Evolutionary conservation across 2,888 invertebrate genomes (phyloP).

Genomic region (Girardia tigrina): DNA sequence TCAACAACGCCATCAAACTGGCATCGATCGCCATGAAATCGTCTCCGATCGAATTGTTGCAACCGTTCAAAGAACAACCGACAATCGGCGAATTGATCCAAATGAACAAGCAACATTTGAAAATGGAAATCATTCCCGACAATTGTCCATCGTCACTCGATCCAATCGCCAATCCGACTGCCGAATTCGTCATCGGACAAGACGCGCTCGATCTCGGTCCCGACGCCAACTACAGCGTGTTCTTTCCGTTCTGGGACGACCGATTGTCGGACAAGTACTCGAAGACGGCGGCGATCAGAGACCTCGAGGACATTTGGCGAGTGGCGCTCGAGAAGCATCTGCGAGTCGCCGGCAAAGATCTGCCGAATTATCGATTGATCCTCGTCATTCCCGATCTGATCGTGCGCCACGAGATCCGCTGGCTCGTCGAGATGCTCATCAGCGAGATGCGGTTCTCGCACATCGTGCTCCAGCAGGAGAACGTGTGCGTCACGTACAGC

Average conservation of each 20-base stretch:
- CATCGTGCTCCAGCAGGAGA: conserved; percentile 72
- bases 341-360: conserved; percentile 56
- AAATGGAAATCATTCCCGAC: conserved; percentile 48
- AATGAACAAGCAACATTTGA: neutral
- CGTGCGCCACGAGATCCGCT: conserved; percentile 68
- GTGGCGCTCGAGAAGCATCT: conserved; percentile 64
- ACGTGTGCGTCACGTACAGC: conserved; percentile 71
- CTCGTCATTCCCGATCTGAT: conserved; percentile 77
- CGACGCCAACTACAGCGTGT: conserved; percentile 63
- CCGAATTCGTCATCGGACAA: conserved; percentile 61
- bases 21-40: conserved; percentile 20
- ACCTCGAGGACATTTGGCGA: conserved; percentile 75
- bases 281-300: conserved; percentile 66
- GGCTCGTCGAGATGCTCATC: conserved; percentile 66
- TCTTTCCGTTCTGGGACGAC: conserved; percentile 75
- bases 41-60: neutral
- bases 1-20: neutral
- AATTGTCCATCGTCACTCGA: conserved; percentile 46
- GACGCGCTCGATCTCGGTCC: conserved; percentile 56
- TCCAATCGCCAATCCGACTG: conserved; percentile 38
- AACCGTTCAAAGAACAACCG: neutral
- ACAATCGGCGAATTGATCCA: neutral
- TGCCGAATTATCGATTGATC: conserved; percentile 69
- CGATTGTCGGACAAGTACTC: conserved; percentile 73
- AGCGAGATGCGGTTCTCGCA: conserved; percentile 70